Conservation (phyloP, 35 echinoderm and acorn worm genomes). For the Anneissia japonica region DNA sequence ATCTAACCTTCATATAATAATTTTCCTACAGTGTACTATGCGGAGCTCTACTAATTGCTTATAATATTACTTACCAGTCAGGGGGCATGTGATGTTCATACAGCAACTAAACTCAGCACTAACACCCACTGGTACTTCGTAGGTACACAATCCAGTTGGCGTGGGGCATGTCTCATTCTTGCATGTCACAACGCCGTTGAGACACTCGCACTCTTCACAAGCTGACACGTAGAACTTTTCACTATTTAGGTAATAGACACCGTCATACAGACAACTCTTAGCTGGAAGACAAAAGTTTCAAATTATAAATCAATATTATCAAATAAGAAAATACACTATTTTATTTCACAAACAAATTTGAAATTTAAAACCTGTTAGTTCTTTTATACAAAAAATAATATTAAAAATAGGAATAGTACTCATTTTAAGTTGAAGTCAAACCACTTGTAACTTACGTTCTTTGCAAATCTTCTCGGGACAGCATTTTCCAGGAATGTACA, state of each 20-base stretch:
- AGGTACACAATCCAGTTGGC: not conserved
- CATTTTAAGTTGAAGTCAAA: no score
- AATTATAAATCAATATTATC: no score
- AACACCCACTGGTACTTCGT: not conserved
- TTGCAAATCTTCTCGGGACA: constrained; percentile 17
- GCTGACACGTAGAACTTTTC: not conserved
- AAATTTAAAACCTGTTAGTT: no score
- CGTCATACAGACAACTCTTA: not conserved
- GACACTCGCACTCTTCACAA: not conserved
- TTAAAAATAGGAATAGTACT: no score
- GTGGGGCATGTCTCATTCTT: not conserved
- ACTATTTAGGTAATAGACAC: not conserved
- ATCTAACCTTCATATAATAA: no score
- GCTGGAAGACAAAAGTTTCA: not conserved
- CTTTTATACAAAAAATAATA: no score
- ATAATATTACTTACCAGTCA: not conserved
- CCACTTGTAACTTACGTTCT: constrained; percentile 30
- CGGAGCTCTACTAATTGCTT: no score
- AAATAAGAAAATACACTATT: no score
- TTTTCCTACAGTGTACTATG: no score
- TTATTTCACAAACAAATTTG: no score
- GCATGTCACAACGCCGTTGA: not conserved
- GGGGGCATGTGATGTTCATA: not conserved
- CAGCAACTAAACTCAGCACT: not conserved
- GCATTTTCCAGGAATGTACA: constrained; percentile 12